A percentile compares a stretch with the other conserved stretches of the same genome.
Evolutionary conservation across 2,113 vertebrate genomes (phyloP).

Genomic region (Tachycineta bicolor): DNA sequence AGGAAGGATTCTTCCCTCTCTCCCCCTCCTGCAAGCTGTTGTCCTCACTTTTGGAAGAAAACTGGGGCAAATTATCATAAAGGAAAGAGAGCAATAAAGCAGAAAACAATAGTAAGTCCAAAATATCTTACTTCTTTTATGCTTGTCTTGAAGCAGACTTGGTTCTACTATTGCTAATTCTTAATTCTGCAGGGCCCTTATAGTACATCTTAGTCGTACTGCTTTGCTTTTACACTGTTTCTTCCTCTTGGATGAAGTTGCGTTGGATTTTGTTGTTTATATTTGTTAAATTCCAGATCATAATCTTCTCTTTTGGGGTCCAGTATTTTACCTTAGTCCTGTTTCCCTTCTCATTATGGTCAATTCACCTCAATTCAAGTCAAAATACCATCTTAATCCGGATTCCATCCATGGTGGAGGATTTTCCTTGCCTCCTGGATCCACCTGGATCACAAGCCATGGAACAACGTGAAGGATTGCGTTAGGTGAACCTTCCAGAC

Average conservation of each 20-base stretch:
- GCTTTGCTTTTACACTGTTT: background rate
- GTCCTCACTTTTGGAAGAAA: conserved; percentile 39
- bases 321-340: background rate
- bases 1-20: conserved; percentile 45
- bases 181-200: background rate
- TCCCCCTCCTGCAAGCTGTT: conserved; percentile 57
- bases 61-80: conserved; percentile 63
- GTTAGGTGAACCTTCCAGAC: background rate
- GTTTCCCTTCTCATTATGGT: background rate
- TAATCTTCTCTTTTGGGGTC: background rate
- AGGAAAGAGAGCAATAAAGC: background rate
- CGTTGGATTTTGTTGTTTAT: background rate
- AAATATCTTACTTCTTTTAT: background rate
- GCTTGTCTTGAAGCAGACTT: background rate
- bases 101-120: conserved; percentile 18
- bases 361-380: background rate
- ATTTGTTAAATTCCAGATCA: background rate
- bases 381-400: background rate
- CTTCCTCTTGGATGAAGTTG: background rate
- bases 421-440: background rate
- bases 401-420: background rate
- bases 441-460: background rate
- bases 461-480: background rate
- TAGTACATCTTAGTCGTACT: background rate
- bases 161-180: background rate